Base-by-base conservation (phyloP, 1,140 invertebrate species). In the Psilanteris sp. region DNA sequence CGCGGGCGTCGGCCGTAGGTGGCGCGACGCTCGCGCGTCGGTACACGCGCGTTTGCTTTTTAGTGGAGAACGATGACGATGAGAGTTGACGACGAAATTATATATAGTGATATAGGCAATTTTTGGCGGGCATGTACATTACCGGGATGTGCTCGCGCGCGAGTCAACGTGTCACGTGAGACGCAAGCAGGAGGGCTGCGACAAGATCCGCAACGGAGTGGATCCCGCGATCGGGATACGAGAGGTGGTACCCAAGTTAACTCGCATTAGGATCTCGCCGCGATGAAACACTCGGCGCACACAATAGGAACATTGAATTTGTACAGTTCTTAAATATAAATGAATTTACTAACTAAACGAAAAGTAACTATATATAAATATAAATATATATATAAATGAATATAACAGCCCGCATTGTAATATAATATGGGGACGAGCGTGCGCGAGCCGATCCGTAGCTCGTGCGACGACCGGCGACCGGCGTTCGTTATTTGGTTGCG, bases 261-360 rank as follows among this genome's bases (percentile, higher is more conserved):
- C 54, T 74, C 59, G 52, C 52, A 55, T 62, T 61, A 50, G 41
- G 32, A 68, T 50, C 64, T 75, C 64, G 66, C 66, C 64, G 48
- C 64, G 61, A 74, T 57, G 66, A 81, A 80, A 81, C 85, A 85
- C 82, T 83, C 80, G 79, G 80, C 84, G 80, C 79, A 82, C 81
- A 83, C 83, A 85, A 86, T 87, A 88, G 86, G 86, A 84, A 88
- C 85, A 87, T 88, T 86, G 79, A 88, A 88, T 87, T 87, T 88
- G 87, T 88, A 88, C 86, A 88, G 86, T 87, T 88, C 85, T 87
- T 87, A 86, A 87, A 81, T 86, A 87, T 86, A 86, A 86, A 86
- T 86, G 81, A 87, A 84, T 85, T 86, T 84, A 85, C 81, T 85
- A 83, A 85, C 80, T 85, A 86, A 87, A 84, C 79, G 80, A 82